Evolutionary conservation across 2,797 vertebrate species (phyloP).

Genomic region (Falco columbarius): DNA sequence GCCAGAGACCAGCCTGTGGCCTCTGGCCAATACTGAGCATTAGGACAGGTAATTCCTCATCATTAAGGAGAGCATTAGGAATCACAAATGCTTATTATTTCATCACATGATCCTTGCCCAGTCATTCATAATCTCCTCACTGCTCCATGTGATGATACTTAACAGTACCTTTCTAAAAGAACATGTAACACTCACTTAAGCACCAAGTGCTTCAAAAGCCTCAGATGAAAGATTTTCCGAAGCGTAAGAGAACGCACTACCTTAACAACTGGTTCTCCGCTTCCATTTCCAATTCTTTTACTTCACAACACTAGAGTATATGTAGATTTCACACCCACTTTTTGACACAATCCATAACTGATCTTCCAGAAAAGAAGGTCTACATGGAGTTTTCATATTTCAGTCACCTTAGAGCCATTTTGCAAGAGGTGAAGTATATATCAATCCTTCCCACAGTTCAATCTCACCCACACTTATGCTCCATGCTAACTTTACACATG

Average conservation of each 20-base stretch:
- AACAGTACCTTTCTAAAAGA: background rate
- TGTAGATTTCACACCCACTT: background rate
- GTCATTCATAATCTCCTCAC: background rate
- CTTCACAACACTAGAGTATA: background rate
- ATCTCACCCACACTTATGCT: background rate
- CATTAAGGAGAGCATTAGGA: background rate
- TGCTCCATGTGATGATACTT: background rate
- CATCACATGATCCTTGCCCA: background rate
- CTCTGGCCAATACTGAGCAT: background rate
- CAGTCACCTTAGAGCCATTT: background rate
- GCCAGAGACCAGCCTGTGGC: background rate
- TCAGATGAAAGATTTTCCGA: background rate
- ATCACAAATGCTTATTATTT: background rate
- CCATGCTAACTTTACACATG: background rate
- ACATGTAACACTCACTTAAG: background rate
- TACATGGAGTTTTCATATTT: background rate
- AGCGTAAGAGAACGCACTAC: background rate
- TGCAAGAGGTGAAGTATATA: background rate
- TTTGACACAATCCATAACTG: background rate
- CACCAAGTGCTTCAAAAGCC: background rate
- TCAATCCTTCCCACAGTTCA: background rate
- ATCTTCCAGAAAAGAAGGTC: background rate
- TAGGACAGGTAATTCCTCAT: background rate
- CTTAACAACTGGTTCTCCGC: background rate
- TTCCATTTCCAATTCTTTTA: background rate